Base-by-base conservation (phyloP, 2,888 invertebrate species). In the Sthenelais limicola region DNA sequence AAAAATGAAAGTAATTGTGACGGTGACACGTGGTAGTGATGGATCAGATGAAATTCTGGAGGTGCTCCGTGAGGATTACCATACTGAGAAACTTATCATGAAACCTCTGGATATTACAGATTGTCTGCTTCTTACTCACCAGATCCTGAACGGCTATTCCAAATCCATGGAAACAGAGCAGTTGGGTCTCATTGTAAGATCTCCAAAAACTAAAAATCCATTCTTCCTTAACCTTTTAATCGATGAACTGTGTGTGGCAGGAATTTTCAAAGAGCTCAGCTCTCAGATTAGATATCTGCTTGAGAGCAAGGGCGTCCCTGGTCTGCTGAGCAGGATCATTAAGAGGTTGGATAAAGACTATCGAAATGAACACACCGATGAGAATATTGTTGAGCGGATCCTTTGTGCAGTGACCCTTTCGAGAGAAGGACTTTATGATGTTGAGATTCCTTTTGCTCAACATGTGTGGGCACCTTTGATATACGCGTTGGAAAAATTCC, bases 171-270 rank as follows among this genome's bases (percentile, higher is more conserved):
- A 56, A 12, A 32, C 4, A 4, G 56, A 56, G 3, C 56, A 56
- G 21, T 15, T 56, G 12, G 15, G 3, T 30, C 18, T 56, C 32
- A 32, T 56, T 33, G 33, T 33, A 56, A 30, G 5, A 7, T 56
- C 56, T 3, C 1, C 30, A 3, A 56, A 56, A 32, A 56, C 56
- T 15, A 56, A 28, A n/a, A 56, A 56, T 21, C 56, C 56, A 12
- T 56, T 56, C 56, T 56, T 56, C 56, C 24, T 56, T 5, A 56
- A 56, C 30, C 30, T 56, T 15, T 33, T 56, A 2, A 56, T 56
- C 5, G 33, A 56, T 28, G 56, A 56, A 28, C 32, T 56, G 3
- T 56, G 56, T 56, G 56, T 56, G 18, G 56, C 56, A 33, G 56
- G 56, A 1, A 18, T 5, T n/a, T 56, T 56, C 32, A 24, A 33